These are phyloP conservation scores for Eumacrocentrus americanus DNA, from an alignment of 2,888 invertebrate species.

Conservation along the genomic window DNA sequence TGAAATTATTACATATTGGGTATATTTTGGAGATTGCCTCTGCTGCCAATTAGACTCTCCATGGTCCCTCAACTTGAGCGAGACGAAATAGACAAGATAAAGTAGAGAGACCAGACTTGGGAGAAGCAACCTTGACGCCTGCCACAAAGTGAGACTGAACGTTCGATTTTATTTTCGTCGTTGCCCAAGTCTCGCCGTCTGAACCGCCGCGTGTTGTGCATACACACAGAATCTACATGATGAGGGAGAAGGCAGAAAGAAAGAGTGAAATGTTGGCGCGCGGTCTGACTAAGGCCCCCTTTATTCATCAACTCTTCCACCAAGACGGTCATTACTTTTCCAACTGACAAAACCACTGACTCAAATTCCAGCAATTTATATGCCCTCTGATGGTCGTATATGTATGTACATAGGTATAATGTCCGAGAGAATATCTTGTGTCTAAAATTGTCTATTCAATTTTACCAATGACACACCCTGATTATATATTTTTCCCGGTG, in stretches of 20 bases:
- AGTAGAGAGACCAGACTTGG: not conserved
- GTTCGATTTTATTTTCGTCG: conserved; percentile 15
- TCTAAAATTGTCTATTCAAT: not conserved
- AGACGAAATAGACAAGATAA: not conserved
- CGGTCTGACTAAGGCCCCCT: conserved; percentile 9
- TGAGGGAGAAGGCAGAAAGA: conserved; percentile 5
- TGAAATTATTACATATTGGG: too few relatives aligned
- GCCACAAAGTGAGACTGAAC: not conserved
- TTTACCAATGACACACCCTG: not conserved
- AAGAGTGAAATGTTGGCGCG: conserved; percentile 7
- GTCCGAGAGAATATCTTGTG: not conserved
- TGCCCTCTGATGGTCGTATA: not conserved
- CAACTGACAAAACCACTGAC: conserved; percentile 15
- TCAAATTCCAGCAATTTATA: conserved; percentile 18
- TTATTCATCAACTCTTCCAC: conserved; percentile 19
- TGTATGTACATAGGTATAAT: too few relatives aligned
- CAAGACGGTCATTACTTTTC: conserved; percentile 16
- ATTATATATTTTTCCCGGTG: not conserved
- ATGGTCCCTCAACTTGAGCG: too few relatives aligned
- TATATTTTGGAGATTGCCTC: too few relatives aligned
- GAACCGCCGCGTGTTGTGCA: conserved; percentile 12
- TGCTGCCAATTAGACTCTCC: too few relatives aligned
- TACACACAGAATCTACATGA: conserved; percentile 4
- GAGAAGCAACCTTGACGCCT: not conserved
- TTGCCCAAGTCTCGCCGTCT: conserved; percentile 24